Base-by-base conservation (phyloP, 2,113 vertebrate genomes). In the Notothenia coriiceps region DNA sequence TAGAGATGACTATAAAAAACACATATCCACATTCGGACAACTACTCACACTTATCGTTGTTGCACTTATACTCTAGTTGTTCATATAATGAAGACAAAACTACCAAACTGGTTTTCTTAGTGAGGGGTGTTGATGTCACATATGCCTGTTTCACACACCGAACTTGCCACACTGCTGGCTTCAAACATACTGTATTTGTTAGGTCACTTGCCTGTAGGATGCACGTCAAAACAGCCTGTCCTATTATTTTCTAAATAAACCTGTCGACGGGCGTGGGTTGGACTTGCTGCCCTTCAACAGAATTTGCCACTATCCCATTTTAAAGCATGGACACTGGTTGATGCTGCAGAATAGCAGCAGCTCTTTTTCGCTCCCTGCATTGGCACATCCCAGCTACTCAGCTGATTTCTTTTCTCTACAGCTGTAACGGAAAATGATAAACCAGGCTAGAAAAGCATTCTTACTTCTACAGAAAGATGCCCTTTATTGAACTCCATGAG, bases 281-380 rank as follows among this genome's bases (percentile, higher is more conserved):
- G 76, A 77, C 77, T 69, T 20, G n/a, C 51, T 74, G 56, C 57
- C 52, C 69, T 61, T 52, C 68, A 49, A 64, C 68, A 73, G 61
- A 80, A 52, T 13, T 20, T 47, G 51, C 55, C 67, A 44, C 65
- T 44, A 56, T 70, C 71, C 79, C 55, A 55, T 71, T 74, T 82
- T 79, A 63, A 51, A 72, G 61, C 46, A 70, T 6, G 33, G 66
- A 70, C 54, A 59, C n/a, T 49, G 18, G 61, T 47, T 60, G 54
- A 65, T 44, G 68, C 51, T 72, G 52, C 29, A 64, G 50, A 79
- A 63, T 64, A 68, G 40, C 65, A 78, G 60, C 25, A 14, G 11
- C 56, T 50, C 15, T n/a, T 49, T 55, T 70, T 17, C 11, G 5
- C 40, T 25, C 56, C 49, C 43, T 63, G 10, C 49, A 25, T 20